These are phyloP conservation scores for Pardosa pseudoannulata DNA, from an alignment of 2,888 invertebrate genomes.

Conservation along the genomic window DNA sequence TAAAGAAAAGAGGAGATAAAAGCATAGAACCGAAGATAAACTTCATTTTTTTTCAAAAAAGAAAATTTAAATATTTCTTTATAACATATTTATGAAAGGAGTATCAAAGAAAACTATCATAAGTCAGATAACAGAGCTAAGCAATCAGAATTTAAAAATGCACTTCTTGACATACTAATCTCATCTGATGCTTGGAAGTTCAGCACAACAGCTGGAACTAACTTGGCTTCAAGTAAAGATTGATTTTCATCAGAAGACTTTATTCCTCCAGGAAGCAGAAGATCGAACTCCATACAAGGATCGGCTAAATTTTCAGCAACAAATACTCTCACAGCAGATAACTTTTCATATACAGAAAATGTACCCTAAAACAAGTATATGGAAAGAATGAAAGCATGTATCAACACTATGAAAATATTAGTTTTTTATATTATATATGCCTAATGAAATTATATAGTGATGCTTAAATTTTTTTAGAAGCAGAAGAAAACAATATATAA, in stretches of 20 bases:
- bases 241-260: constrained; percentile 83
- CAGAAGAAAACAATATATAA: no score
- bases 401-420: no score
- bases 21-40: no score
- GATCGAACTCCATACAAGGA: constrained; percentile 75
- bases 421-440: no score
- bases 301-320: constrained; percentile 86
- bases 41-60: not conserved
- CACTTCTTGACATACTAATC: constrained; percentile 77
- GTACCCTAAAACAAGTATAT: no score
- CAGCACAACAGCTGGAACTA: constrained; percentile 90
- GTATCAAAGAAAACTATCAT: not conserved
- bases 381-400: no score
- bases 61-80: not conserved
- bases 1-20: no score
- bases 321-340: constrained; percentile 85
- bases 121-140: constrained; percentile 80
- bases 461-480: no score
- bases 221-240: constrained; percentile 85
- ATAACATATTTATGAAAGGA: not conserved
- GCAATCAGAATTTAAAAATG: constrained; percentile 86
- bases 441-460: no score
- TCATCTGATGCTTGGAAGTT: constrained; percentile 83
- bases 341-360: constrained; percentile 89
- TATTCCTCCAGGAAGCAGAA: constrained; percentile 73